Evolutionary conservation across 2,113 vertebrate species (phyloP), one percentile per base, ranked within the genome.

Genomic region (Urocynchramus pylzowi): DNA sequence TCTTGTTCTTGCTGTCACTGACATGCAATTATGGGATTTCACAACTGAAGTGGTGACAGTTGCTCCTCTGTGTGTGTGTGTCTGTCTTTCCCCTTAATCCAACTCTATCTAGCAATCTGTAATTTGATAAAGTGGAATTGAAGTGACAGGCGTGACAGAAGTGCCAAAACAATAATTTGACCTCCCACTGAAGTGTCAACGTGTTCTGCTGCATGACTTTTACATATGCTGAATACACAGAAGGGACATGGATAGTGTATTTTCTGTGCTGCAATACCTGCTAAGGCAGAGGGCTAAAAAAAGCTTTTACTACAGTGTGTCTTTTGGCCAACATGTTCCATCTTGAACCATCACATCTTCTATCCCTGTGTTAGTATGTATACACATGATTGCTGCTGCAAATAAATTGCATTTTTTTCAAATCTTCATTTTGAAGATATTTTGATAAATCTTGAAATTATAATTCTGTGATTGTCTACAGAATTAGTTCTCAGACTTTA

Each of bases 91-190:
- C 84, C 60, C 89, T 85, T 90, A 97, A 96, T 96, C 95, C 69
- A 80, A 75, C 95, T 71, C 92, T 92, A 57, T 95, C 95, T 78
- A 95, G 95, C 96, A 96, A 92, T 95, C 96, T 81, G 95, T 97
- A 97, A 97, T 97, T 97, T 96, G 96, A 98, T 97, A 96, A 96
- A 97, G 96, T 96, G 87, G 89, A 97, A 95, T 94, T 87, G 96
- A 97, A 97, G 93, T 97, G 97, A 97, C 95, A 96, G 78, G 87
- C 73, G 13, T 96, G 95, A 97, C 95, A 96, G 94, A 96, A 93
- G 95, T 97, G 96, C 92, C 97, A 97, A 95, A 97, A 96, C 92
- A 96, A 91, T 97, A 91, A 97, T 89, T 77, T 97, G 93, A 86
- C 95, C 96, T 96, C 91, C 93, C 65, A 87, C 84, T 88, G 96